Conservation (phyloP, 1,140 invertebrate genomes). For the Drosophila triauraria region DNA sequence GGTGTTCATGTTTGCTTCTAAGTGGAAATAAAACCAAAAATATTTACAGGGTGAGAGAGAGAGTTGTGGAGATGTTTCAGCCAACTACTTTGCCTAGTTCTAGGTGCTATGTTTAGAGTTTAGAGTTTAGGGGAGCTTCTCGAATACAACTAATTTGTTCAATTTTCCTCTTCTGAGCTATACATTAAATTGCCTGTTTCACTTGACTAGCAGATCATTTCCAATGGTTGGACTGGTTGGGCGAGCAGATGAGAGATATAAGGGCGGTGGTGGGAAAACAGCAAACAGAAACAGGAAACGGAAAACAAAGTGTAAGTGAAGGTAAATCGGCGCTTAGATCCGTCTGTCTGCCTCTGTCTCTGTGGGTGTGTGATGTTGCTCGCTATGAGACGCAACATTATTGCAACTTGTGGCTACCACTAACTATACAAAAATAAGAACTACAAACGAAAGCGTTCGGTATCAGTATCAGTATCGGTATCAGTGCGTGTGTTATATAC, state of each 20-base stretch:
- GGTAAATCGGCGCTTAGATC: slow-evolving; percentile 31
- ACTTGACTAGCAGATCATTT: slow-evolving; percentile 78
- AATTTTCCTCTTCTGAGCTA: slow-evolving; percentile 55
- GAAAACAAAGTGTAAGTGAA: slow-evolving; percentile 29
- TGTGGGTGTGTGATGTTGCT: slow-evolving; percentile 71
- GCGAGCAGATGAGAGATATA: slow-evolving; percentile 12
- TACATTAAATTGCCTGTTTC: slow-evolving; percentile 75
- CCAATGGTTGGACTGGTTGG: slow-evolving; percentile 39
- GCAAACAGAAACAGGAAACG: background rate
- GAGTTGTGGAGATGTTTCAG: slow-evolving; percentile 13
- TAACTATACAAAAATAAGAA: slow-evolving; percentile 77
- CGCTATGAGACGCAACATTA: slow-evolving; percentile 78
- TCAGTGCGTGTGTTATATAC: slow-evolving; percentile 50
- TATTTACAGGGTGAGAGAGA: slow-evolving; percentile 55
- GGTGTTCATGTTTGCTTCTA: slow-evolving; percentile 60
- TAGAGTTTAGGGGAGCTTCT: slow-evolving; percentile 27
- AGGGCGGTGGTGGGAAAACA: background rate
- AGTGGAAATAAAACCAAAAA: slow-evolving; percentile 29
- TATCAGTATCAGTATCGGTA: slow-evolving; percentile 13
- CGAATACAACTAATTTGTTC: slow-evolving; percentile 55
- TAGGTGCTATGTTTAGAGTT: slow-evolving; percentile 26
- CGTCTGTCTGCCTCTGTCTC: slow-evolving; percentile 5
- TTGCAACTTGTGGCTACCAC: slow-evolving; percentile 78
- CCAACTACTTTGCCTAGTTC: slow-evolving; percentile 37
- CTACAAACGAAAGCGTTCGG: slow-evolving; percentile 64